Conservation (phyloP, 2,113 vertebrate genomes). For the Oriolus oriolus region DNA sequence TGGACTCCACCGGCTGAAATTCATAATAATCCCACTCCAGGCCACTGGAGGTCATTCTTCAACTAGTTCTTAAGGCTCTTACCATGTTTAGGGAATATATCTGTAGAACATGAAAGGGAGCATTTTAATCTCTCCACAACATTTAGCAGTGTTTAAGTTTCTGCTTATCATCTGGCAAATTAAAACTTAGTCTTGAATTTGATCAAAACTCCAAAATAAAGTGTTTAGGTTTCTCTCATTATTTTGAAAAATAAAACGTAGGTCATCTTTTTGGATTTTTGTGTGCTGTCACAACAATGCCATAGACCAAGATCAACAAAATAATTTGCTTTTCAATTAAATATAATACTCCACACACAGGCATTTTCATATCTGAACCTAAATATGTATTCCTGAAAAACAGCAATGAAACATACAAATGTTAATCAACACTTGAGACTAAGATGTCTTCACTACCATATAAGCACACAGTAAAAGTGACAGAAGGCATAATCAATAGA, state of each 20-base stretch:
- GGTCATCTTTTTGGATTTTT: not conserved
- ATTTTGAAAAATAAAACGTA: not conserved
- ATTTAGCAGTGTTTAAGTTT: not conserved
- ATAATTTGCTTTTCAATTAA: not conserved
- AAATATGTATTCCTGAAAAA: not conserved
- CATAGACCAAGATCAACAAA: not conserved
- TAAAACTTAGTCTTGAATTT: not conserved
- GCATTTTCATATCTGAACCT: not conserved
- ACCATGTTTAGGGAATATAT: constrained; percentile 41
- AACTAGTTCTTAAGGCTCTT: constrained; percentile 69
- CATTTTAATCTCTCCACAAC: constrained; percentile 53
- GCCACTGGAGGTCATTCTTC: constrained; percentile 85
- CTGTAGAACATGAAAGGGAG: constrained; percentile 73
- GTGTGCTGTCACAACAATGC: not conserved
- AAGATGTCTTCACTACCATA: not conserved
- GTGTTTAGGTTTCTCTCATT: not conserved
- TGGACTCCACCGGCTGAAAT: constrained; percentile 75
- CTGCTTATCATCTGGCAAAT: not conserved
- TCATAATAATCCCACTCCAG: constrained; percentile 86
- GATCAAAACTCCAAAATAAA: not conserved
- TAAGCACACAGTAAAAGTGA: not conserved
- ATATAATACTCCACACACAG: not conserved
- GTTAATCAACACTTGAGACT: not conserved
- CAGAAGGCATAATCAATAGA: not conserved
- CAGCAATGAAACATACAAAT: not conserved